Conservation (phyloP, 2,113 vertebrate genomes). For the Apteryx owenii region DNA sequence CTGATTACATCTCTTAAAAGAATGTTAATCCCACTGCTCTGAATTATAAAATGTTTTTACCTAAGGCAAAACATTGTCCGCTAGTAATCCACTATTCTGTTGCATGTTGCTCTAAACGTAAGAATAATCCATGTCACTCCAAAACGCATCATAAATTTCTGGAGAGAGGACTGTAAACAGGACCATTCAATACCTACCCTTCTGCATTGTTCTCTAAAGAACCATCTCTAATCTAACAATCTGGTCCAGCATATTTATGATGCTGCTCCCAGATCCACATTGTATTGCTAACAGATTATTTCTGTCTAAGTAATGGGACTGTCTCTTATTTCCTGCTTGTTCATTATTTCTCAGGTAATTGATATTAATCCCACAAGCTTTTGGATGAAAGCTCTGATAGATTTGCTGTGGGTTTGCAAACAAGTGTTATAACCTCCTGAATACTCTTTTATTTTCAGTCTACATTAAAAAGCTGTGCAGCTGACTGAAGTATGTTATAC, state of each 20-base stretch:
- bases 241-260: background rate
- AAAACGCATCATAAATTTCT: background rate
- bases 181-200: background rate
- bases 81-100: background rate
- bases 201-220: background rate
- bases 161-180: background rate
- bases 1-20: background rate
- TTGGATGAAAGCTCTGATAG: background rate
- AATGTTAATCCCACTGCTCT: background rate
- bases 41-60: background rate
- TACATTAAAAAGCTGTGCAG: background rate
- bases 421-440: background rate
- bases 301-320: background rate
- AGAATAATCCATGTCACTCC: background rate
- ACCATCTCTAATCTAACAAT: background rate
- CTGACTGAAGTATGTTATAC: background rate
- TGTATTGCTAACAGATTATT: background rate
- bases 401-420: background rate
- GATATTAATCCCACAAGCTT: background rate
- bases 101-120: background rate
- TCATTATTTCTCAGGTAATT: slow-evolving; percentile 1
- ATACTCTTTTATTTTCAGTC: background rate
- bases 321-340: background rate
- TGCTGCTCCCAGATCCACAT: slow-evolving; percentile 5
- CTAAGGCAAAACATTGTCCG: background rate